Conservation (phyloP, 64 coral and sea anemone genomes). For the Pocillopora verrucosa region DNA sequence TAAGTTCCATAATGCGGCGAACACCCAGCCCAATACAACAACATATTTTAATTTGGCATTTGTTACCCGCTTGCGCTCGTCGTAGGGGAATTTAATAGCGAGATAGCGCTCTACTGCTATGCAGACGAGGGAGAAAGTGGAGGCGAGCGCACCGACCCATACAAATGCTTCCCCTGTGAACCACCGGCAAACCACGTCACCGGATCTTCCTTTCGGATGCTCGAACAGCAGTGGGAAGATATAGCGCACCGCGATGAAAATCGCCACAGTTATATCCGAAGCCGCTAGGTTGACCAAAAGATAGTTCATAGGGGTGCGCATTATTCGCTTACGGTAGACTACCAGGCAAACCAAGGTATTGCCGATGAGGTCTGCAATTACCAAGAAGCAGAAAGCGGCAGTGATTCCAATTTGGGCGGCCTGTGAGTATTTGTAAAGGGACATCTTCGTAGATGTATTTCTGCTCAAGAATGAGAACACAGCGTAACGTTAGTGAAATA, state of each 20-base stretch:
- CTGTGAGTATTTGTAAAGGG: constrained; percentile 10
- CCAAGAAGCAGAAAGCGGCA: constrained; percentile 5
- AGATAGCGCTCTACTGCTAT: constrained; percentile 30
- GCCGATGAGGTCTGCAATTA: neutral
- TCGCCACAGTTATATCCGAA: neutral
- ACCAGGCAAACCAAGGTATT: constrained; percentile 14
- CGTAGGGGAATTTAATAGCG: constrained; percentile 28
- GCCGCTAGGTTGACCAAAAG: neutral
- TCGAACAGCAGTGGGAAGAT: neutral
- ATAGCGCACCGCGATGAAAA: constrained; percentile 14
- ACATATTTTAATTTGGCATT: constrained; percentile 19
- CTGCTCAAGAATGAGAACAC: neutral
- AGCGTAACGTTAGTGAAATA: neutral
- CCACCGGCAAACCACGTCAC: constrained; percentile 18
- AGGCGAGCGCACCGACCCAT: constrained; percentile 45
- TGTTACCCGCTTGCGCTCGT: constrained; percentile 4
- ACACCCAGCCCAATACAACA: neutral
- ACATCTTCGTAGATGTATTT: neutral
- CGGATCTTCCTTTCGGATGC: constrained; percentile 24
- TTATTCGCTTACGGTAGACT: neutral
- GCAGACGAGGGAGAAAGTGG: constrained; percentile 36
- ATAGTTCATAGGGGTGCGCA: constrained; percentile 21
- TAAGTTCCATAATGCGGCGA: constrained; percentile 22
- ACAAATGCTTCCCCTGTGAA: constrained; percentile 46
- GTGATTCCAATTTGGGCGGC: constrained; percentile 14